Base-by-base conservation (phyloP, 2,797 vertebrate genomes). In the Serranus cabrilla region DNA sequence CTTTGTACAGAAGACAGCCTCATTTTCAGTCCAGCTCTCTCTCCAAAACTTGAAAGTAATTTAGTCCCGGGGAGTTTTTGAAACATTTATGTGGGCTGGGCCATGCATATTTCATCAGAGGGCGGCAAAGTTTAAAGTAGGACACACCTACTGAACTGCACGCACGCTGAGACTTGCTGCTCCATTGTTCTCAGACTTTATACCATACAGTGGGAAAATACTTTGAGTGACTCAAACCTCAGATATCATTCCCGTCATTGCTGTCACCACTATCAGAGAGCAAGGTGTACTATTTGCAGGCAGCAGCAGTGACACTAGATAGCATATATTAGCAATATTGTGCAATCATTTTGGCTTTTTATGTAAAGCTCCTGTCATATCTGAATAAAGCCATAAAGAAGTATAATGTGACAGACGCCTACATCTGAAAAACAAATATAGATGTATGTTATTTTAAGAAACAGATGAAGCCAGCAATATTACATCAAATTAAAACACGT, bases 71-170 rank as follows among this genome's bases (percentile, higher is more conserved):
- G 71, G 69, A 68, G 62, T 52, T 27, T 71, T 64, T 88, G 71
- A 85, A 92, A 89, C 84, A 93, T 91, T 83, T 37, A 88, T 88
- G 69, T 69, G 17, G 49, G 76, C 74, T n/a, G 46, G 18, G 27
- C 27, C 9, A 76, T 90, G 64, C 74, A 91, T 87, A 84, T 90
- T 89, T 89, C 55, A 86, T 83, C 52, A 67, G 67, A 54, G 25
- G 64, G 62, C 47, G 40, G 82, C 84, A 58, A 63, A 81, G 80
- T 85, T 80, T 63, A 78, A 85, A 83, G 74, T 70, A 86, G 78
- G 75, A 84, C 70, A 79, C 74, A 78, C 76, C 76, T 67, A 62
- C 40, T 51, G 27, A 13, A 61, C 0, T 25, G 49, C 39, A 40
- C 0, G 14, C 17, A 42, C 17, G 18, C 10, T 27, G 40, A 54